Conservation (phyloP, 1,140 invertebrate genomes). For the Sesamia nonagrioides region DNA sequence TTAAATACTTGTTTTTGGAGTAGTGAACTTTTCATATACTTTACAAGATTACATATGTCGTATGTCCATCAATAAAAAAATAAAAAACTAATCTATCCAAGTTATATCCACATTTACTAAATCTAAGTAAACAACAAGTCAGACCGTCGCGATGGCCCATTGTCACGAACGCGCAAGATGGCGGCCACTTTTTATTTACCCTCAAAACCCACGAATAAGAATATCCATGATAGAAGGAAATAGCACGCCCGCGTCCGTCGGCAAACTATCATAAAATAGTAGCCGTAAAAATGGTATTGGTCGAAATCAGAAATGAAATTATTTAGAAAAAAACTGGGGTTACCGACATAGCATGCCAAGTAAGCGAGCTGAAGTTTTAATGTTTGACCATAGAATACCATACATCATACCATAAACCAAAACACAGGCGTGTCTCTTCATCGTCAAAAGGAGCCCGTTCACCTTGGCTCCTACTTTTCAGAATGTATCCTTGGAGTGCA, state of each 20-base stretch:
- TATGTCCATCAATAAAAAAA: not conserved
- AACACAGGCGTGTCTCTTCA: too few species aligned
- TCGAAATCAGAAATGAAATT: not conserved
- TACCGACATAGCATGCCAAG: too few species aligned
- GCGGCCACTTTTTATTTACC: conserved; percentile 44
- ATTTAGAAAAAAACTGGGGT: too few species aligned
- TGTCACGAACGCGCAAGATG: conserved; percentile 52
- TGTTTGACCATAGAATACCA: too few species aligned
- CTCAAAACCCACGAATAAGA: conserved; percentile 41
- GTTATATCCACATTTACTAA: conserved; percentile 15
- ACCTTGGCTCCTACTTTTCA: too few species aligned
- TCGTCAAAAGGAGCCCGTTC: too few species aligned
- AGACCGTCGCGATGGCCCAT: conserved; percentile 48
- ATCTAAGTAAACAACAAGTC: conserved; percentile 34
- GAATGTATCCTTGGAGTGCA: too few species aligned
- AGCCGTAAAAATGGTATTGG: not conserved
- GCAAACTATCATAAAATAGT: not conserved
- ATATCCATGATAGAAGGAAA: conserved; percentile 32
- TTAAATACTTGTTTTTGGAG: too few species aligned
- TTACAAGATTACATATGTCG: too few species aligned
- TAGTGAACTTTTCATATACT: too few species aligned
- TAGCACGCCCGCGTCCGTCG: not conserved
- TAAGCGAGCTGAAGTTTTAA: too few species aligned
- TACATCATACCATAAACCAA: too few species aligned
- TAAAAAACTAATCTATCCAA: not conserved